These are phyloP conservation scores for Pyrrhosoma nymphula DNA, from an alignment of 2,888 invertebrate genomes.

Conservation along the genomic window DNA sequence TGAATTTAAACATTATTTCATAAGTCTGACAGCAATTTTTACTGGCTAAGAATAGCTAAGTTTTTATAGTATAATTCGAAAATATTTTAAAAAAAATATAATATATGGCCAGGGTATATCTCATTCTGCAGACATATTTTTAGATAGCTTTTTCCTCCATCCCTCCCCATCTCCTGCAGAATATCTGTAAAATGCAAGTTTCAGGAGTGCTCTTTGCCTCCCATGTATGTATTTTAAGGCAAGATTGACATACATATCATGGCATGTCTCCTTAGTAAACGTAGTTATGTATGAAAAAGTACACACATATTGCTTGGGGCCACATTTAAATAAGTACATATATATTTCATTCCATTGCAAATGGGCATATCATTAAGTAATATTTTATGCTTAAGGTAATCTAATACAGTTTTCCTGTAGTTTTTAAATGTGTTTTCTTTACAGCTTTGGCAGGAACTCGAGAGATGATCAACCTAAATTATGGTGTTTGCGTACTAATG, in stretches of 20 bases:
- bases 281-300: no score
- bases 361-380: no score
- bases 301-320: no score
- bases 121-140: background rate
- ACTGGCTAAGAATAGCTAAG: background rate
- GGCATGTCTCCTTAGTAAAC: no score
- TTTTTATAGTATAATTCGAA: background rate
- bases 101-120: background rate
- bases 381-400: background rate
- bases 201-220: background rate
- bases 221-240: no score
- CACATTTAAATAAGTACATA: no score
- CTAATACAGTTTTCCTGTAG: background rate
- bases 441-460: constrained; percentile 81
- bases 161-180: background rate
- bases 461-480: constrained; percentile 86
- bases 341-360: no score
- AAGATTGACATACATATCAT: no score
- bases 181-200: background rate
- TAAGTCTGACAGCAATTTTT: background rate
- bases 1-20: background rate
- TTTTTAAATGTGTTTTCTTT: background rate
- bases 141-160: no score
- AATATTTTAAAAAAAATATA: no score
- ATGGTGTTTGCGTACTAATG: constrained; percentile 89